Percentiles rank a stretch among this genome's conserved stretches.
Evolutionary conservation across 1,140 invertebrate species (phyloP).

Genomic region (Chlorops oryzae): DNA sequence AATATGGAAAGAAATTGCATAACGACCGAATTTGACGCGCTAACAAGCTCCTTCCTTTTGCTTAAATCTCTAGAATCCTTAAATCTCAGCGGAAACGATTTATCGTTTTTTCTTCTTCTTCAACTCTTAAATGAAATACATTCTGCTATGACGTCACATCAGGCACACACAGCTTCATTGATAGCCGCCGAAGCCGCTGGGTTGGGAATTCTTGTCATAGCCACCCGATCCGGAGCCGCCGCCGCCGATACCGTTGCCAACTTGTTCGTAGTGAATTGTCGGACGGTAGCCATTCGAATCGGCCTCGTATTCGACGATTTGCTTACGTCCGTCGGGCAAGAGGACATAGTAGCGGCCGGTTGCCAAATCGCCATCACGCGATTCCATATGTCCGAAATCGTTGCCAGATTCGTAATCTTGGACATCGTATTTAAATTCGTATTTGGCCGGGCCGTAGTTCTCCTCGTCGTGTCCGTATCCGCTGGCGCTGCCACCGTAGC

Average conservation of each 20-base stretch:
- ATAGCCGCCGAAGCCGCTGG: constrained; percentile 40
- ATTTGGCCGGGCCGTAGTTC: constrained; percentile 60
- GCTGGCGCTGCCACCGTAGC: constrained; percentile 29
- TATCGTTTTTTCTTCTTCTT: too few relatives aligned
- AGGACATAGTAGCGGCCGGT: constrained; percentile 67
- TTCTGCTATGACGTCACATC: too few relatives aligned
- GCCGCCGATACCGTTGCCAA: constrained; percentile 50
- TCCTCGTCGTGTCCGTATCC: constrained; percentile 45
- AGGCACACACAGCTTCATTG: constrained; percentile 14
- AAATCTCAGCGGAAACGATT: too few relatives aligned
- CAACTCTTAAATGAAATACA: too few relatives aligned
- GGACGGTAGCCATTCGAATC: constrained; percentile 71
- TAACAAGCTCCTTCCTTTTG: too few relatives aligned
- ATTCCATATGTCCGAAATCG: constrained; percentile 67
- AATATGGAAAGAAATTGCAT: too few relatives aligned
- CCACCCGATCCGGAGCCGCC: constrained; percentile 43
- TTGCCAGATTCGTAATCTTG: constrained; percentile 63
- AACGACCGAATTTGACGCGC: too few relatives aligned
- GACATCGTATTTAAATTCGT: constrained; percentile 68
- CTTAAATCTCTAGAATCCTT: too few relatives aligned
- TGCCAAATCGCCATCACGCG: constrained; percentile 59
- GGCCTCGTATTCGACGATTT: constrained; percentile 72
- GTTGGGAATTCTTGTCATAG: constrained; percentile 12
- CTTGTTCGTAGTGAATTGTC: constrained; percentile 64
- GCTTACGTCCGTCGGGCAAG: constrained; percentile 68